Evolutionary conservation across 2,113 vertebrate species (phyloP), one percentile per base, ranked within the genome.

Genomic region (Sialia sialis): DNA sequence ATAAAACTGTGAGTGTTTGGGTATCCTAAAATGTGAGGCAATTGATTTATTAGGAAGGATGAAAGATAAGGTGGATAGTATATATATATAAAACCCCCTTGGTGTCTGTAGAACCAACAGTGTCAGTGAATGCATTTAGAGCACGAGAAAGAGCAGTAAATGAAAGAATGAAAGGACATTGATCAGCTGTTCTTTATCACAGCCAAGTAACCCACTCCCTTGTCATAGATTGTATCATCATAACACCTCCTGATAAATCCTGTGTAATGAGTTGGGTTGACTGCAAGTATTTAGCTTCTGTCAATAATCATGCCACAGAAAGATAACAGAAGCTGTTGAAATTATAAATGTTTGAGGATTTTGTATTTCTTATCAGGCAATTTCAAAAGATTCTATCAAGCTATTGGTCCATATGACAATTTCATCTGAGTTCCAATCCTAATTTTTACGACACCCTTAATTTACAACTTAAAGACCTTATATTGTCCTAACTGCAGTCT

Each of bases 191-290:
- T 90, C 70, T 90, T 93, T 92, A 96, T 87, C 85, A 72, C 29
- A 60, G 68, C 67, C 78, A 62, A 81, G 83, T 90, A 93, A 90
- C 59, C 8, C 11, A 93, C 73, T 94, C 76, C 59, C 38, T 91
- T 76, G 67, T 94, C 91, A 89, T 27, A 89, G 85, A 87, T 90
- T 25, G 19, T 96, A 94, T 83, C 44, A 16, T 79, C 84, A 60
- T 25, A 63, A 36, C 54, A 66, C 44, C 55, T 34, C 36, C 67
- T 84, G 89, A 87, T 90, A 92, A 92, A 89, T 89, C 41, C 63
- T 46, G 16, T 72, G 30, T 81, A 86, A 94, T 81, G 81, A 93
- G 46, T 17, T 78, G 49, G 67, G 60, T 46, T 90, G 80, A 89
- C 90, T 46, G 74, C 74, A 92, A 44, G 77, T 83, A 64, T 87